Conservation (phyloP, 2,113 vertebrate genomes). For the Notiomystis cincta region DNA sequence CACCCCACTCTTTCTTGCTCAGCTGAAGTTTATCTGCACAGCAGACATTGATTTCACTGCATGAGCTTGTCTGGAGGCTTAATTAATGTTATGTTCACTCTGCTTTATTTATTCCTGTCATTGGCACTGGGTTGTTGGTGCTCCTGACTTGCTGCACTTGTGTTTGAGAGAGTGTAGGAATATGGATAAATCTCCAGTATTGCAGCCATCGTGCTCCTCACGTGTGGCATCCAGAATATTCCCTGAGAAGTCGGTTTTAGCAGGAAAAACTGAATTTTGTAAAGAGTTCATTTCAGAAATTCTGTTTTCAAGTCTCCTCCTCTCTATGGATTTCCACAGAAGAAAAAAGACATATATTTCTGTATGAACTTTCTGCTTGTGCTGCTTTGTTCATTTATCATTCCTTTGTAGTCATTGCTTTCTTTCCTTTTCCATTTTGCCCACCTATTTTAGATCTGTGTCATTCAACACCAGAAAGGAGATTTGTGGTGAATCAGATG, state of each 20-base stretch:
- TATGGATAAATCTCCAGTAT: rapidly evolving
- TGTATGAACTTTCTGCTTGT: background rate
- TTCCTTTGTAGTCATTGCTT: background rate
- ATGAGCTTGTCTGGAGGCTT: background rate
- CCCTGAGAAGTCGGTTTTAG: background rate
- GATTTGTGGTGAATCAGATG: background rate
- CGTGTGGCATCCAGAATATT: background rate
- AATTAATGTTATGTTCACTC: background rate
- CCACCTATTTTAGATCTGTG: background rate
- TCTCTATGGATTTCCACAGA: background rate
- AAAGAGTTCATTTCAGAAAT: background rate
- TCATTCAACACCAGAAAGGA: background rate
- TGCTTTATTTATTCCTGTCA: background rate
- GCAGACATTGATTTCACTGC: background rate
- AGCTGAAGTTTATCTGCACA: background rate
- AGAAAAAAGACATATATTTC: background rate
- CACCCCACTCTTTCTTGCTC: background rate
- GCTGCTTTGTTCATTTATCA: background rate
- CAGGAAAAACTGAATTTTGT: background rate
- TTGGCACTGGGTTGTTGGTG: background rate
- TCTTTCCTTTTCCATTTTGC: background rate
- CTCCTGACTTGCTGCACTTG: background rate
- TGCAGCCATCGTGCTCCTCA: rapidly evolving
- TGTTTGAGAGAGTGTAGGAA: background rate
- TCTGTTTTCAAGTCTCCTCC: background rate